Conservation (phyloP, 2,888 invertebrate genomes). For the Zygaena filipendulae region DNA sequence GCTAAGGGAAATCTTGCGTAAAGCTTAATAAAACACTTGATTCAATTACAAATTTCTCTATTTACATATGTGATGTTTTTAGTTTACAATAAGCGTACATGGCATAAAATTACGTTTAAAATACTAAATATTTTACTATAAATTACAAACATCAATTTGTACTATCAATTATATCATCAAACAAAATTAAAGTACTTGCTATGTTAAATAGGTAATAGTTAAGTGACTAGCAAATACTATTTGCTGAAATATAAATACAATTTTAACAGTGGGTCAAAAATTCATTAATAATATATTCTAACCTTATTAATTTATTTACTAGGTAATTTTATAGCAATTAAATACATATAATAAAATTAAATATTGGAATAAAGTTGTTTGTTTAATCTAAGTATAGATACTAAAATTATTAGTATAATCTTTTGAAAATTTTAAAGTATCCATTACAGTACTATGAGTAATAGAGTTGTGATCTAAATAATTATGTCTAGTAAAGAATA, state of each 20-base stretch:
- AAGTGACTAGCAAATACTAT: slow-evolving; percentile 66
- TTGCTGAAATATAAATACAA: slow-evolving; percentile 49
- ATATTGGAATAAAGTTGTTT: too few relatives aligned
- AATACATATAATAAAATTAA: too few relatives aligned
- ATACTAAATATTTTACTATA: slow-evolving; percentile 64
- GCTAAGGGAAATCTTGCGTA: background rate
- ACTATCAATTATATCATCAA: too few relatives aligned
- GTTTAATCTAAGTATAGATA: too few relatives aligned
- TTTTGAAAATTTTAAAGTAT: too few relatives aligned
- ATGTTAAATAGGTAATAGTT: slow-evolving; percentile 55
- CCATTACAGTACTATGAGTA: too few relatives aligned
- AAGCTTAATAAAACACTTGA: slow-evolving; percentile 25
- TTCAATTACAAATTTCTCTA: slow-evolving; percentile 62
- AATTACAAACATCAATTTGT: slow-evolving; percentile 61
- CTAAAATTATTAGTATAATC: too few relatives aligned
- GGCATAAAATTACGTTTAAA: slow-evolving; percentile 66
- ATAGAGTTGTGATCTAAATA: too few relatives aligned
- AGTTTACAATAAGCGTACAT: slow-evolving; percentile 69
- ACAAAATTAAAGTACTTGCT: slow-evolving; percentile 63
- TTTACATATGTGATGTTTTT: slow-evolving; percentile 67
- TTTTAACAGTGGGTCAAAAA: slow-evolving; percentile 59
- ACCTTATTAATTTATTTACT: too few relatives aligned
- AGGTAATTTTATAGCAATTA: too few relatives aligned
- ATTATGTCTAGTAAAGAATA: too few relatives aligned
- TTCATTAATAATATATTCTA: too few relatives aligned